A percentile compares a stretch with the other conserved stretches of the same genome.
Conservation (phyloP, 2,888 invertebrate genomes). For the Chloromyia formosa region DNA sequence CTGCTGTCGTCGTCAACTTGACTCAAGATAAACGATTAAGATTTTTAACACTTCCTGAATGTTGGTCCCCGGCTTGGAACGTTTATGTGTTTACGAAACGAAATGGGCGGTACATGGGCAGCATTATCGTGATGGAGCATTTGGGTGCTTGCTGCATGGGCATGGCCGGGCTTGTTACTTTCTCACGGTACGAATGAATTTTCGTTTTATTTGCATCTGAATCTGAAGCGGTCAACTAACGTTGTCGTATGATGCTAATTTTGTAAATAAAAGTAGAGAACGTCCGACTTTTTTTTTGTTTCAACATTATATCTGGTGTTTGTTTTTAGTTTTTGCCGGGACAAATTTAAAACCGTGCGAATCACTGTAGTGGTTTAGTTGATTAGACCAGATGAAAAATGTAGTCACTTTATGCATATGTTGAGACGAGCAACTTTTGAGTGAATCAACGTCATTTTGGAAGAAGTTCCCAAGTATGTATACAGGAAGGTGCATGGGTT, state of each 20-base stretch:
- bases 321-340: too few relatives aligned
- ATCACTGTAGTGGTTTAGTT: not conserved
- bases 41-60: conserved; percentile 41
- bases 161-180: not conserved
- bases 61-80: conserved; percentile 5
- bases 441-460: too few relatives aligned
- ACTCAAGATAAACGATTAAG: conserved; percentile 40
- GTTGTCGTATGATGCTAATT: conserved; percentile 12
- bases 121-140: conserved; percentile 35
- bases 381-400: not conserved
- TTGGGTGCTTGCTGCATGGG: conserved; percentile 24
- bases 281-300: not conserved
- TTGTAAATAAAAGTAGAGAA: not conserved
- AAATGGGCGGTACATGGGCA: conserved; percentile 36
- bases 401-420: too few relatives aligned
- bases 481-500: too few relatives aligned
- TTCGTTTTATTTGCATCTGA: conserved; percentile 10
- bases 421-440: too few relatives aligned
- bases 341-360: conserved; percentile 1
- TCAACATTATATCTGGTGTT: too few relatives aligned
- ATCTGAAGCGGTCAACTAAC: not conserved
- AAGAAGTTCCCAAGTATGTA: too few relatives aligned
- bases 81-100: conserved; percentile 28
- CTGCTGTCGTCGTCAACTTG: conserved; percentile 39
- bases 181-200: conserved; percentile 31